phyloP scores from a whole-genome alignment of 2,797 vertebrate species.

The Otolemur crassicaudatus region DNA sequence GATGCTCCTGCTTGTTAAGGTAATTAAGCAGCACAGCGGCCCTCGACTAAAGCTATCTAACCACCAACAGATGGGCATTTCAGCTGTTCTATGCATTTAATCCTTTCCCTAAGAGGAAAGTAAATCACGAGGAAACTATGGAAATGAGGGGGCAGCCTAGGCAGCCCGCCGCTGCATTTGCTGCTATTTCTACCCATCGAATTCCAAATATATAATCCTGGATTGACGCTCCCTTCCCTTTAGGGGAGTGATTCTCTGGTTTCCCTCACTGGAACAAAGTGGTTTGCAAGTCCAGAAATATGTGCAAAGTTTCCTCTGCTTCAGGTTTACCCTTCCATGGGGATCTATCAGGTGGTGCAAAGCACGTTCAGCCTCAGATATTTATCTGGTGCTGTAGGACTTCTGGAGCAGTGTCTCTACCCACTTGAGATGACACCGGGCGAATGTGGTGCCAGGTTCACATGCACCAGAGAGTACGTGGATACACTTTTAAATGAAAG shows the following conservation, averaged over 20 bases:
- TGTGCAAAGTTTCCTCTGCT: background rate
- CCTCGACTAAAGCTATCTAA: background rate
- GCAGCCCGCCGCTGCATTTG: background rate
- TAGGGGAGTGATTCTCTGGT: background rate
- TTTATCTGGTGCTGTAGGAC: background rate
- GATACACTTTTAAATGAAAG: background rate
- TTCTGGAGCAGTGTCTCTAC: background rate
- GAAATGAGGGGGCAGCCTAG: background rate
- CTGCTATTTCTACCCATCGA: background rate
- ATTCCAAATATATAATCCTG: background rate
- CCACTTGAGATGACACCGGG: background rate
- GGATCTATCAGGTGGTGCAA: background rate
- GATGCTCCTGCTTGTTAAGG: background rate
- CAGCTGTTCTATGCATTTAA: background rate
- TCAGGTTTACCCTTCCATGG: rapidly evolving
- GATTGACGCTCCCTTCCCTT: background rate
- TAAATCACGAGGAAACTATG: constrained; percentile 21
- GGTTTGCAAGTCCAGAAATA: background rate
- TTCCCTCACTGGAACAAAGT: background rate
- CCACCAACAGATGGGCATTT: constrained; percentile 12
- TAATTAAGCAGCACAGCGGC: background rate
- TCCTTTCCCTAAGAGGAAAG: background rate
- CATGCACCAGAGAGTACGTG: background rate
- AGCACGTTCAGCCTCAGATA: background rate
- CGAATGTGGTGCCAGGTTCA: background rate